These are phyloP conservation scores for Salvelinus fontinalis DNA, from an alignment of 2,113 vertebrate genomes.

Conservation along the genomic window DNA sequence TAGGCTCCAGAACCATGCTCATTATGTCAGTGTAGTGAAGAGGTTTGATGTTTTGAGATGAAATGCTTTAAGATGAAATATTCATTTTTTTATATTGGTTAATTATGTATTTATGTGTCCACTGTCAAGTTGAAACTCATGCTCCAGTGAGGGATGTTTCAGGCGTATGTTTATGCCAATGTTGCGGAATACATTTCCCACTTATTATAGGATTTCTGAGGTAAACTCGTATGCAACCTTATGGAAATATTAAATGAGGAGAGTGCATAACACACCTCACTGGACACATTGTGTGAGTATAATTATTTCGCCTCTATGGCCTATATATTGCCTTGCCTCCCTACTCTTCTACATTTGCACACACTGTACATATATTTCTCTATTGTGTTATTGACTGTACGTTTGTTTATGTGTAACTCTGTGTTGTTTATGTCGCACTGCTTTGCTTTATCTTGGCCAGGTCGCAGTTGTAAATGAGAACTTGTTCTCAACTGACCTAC, in stretches of 20 bases:
- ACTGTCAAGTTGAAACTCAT: constrained; percentile 62
- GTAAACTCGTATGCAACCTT: constrained; percentile 57
- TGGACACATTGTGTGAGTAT: constrained; percentile 63
- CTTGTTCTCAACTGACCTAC: too few relatives aligned
- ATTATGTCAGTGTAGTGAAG: constrained; percentile 63
- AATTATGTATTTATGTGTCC: constrained; percentile 74
- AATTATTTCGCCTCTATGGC: too few relatives aligned
- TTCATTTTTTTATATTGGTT: constrained; percentile 61
- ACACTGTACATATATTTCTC: too few relatives aligned
- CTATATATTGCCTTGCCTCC: too few relatives aligned
- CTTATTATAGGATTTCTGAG: constrained; percentile 53
- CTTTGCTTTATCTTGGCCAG: too few relatives aligned
- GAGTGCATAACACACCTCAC: constrained; percentile 61
- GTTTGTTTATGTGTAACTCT: too few relatives aligned
- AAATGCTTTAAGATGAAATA: constrained; percentile 68
- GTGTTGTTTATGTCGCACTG: too few relatives aligned
- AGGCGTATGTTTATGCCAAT: constrained; percentile 64
- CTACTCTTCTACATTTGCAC: too few relatives aligned
- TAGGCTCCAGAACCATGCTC: constrained; percentile 42
- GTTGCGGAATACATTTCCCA: constrained; percentile 66
- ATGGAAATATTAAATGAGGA: constrained; percentile 72
- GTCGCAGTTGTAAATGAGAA: too few relatives aligned
- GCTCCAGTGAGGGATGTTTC: constrained; percentile 62
- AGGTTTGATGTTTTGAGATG: constrained; percentile 72
- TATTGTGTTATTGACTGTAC: too few relatives aligned